Evolutionary conservation across 2,797 vertebrate genomes (phyloP), one percentile per base, ranked within the genome.

Genomic region (Malacoctenus gilli): DNA sequence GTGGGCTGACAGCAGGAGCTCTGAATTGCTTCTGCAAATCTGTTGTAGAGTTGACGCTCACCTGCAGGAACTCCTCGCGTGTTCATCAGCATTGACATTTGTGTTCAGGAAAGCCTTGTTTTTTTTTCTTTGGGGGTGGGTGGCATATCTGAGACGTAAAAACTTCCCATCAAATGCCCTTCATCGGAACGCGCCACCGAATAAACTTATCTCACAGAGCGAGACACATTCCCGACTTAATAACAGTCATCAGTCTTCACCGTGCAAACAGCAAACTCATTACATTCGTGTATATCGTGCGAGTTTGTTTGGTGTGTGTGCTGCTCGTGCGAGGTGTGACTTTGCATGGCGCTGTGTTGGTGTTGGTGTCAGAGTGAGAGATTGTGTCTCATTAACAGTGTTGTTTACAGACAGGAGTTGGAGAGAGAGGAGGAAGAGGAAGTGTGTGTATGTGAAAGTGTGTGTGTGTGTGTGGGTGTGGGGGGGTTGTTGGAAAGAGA

Each of bases 371-470:
- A 38, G 4, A 20, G 16, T 51, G 65, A 43, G 28, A 25, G 61
- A 72, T 43, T 58, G 68, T 61, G 77, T 75, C 73, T 84, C 68
- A 81, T 82, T 75, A 79, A 56, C 57, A 30, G 59, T 42, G 67
- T 71, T 85, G 77, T 80, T 83, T 81, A 81, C 83, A 69, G 50
- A 71, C 61, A 46, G 30, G 66, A 59, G 71, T 43, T 68, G 50
- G 72, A 72, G 41, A 59, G 44, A 79, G 55, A 54, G n/a, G n/a
- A n/a, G n/a, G n/a, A n/a, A n/a, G n/a, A n/a, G n/a, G n/a, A n/a
- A n/a, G n/a, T n/a, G n/a, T n/a, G n/a, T n/a, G n/a, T n/a, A n/a
- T n/a, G n/a, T n/a, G n/a, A n/a, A n/a, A n/a, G n/a, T n/a, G n/a
- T n/a, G n/a, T n/a, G n/a, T n/a, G n/a, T n/a, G n/a, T n/a, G n/a